Evolutionary conservation across 2,888 invertebrate species (phyloP).

Genomic region (Hirtodrosophila alboralis): DNA sequence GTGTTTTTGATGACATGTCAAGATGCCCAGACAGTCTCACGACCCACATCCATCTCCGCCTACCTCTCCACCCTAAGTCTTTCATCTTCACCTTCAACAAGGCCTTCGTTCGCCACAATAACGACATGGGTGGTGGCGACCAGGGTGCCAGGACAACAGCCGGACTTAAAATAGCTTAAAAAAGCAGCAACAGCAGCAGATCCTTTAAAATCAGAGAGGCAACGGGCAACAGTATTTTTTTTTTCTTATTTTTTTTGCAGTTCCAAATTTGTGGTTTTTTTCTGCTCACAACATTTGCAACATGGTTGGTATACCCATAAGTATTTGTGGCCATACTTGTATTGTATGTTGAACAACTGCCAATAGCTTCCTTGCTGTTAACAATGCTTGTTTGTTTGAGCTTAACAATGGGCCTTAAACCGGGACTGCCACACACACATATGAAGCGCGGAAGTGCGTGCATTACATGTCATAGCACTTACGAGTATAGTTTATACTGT

Average conservation of each 20-base stretch:
- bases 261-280: slow-evolving; percentile 44
- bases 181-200: slow-evolving; percentile 10
- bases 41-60: slow-evolving; percentile 7
- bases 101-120: slow-evolving; percentile 22
- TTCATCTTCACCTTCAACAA: not conserved
- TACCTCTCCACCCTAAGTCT: too few relatives aligned
- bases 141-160: slow-evolving; percentile 23
- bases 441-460: slow-evolving; percentile 54
- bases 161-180: slow-evolving; percentile 28
- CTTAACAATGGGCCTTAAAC: slow-evolving; percentile 38
- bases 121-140: slow-evolving; percentile 31
- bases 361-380: slow-evolving; percentile 64
- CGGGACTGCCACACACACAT: slow-evolving; percentile 2
- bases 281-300: not conserved
- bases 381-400: slow-evolving; percentile 69
- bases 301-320: too few relatives aligned
- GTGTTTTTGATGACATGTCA: slow-evolving; percentile 80
- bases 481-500: slow-evolving; percentile 38
- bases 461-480: slow-evolving; percentile 67
- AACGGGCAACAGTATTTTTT: slow-evolving; percentile 26
- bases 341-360: slow-evolving; percentile 37
- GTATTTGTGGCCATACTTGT: not conserved
- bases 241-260: slow-evolving; percentile 16
- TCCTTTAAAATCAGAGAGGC: not conserved
- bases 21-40: slow-evolving; percentile 41